Conservation (phyloP, 2,113 vertebrate genomes). For the Ploceus nigricollis region DNA sequence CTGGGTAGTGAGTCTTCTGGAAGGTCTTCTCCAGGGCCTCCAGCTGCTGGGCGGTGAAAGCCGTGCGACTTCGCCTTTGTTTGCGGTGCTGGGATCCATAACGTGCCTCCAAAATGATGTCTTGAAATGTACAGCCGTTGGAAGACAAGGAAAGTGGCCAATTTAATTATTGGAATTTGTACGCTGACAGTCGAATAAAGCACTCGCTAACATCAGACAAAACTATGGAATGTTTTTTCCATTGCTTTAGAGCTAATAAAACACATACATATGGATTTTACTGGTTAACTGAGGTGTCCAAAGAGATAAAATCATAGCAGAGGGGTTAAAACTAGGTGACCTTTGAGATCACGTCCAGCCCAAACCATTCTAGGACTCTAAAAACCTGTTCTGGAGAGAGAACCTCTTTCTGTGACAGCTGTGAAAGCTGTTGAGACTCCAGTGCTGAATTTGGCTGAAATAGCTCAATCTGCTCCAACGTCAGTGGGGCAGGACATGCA, state of each 20-base stretch:
- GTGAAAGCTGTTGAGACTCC: background rate
- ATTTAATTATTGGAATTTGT: slow-evolving; percentile 88
- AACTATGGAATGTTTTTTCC: background rate
- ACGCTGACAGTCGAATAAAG: background rate
- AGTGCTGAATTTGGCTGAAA: background rate
- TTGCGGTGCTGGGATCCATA: slow-evolving; percentile 99
- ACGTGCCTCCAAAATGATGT: slow-evolving; percentile 99
- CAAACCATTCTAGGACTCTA: background rate
- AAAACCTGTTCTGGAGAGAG: background rate
- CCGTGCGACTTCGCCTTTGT: slow-evolving; percentile 93
- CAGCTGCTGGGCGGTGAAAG: slow-evolving; percentile 96
- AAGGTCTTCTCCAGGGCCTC: slow-evolving; percentile 98
- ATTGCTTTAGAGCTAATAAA: background rate
- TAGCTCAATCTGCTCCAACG: background rate
- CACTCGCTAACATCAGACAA: background rate
- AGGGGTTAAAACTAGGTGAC: background rate
- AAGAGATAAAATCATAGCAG: background rate
- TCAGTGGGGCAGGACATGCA: accelerated
- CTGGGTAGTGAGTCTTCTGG: slow-evolving; percentile 98
- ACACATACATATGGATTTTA: background rate
- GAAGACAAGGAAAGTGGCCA: slow-evolving; percentile 84
- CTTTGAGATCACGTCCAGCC: background rate
- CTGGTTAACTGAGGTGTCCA: background rate
- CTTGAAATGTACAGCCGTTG: slow-evolving; percentile 99
- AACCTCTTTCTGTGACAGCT: background rate